These are phyloP conservation scores for Drepana arcuata DNA, from an alignment of 1,140 invertebrate genomes.

Conservation along the genomic window DNA sequence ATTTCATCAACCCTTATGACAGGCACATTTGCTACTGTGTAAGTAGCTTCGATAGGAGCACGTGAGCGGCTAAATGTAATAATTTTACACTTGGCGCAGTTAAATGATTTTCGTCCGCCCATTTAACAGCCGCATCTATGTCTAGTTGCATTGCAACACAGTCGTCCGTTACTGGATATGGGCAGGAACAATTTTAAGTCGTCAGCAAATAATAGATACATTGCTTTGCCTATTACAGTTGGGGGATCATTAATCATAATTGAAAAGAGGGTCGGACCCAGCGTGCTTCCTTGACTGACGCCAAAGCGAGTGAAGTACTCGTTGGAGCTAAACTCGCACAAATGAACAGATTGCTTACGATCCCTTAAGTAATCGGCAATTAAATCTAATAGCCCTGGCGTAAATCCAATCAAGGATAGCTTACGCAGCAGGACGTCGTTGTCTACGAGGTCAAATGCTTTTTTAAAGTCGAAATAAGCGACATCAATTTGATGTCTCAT, in stretches of 20 bases:
- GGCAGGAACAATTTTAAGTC: conserved; percentile 3
- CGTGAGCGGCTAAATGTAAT: conserved; percentile 6
- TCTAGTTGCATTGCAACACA: conserved; percentile 3
- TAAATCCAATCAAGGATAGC: neutral
- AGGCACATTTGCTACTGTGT: conserved; percentile 1
- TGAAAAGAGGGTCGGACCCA: conserved; percentile 2
- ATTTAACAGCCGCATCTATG: conserved; percentile 1
- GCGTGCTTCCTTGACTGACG: conserved; percentile 3
- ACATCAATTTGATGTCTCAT: too few species aligned
- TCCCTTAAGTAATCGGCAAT: conserved; percentile 1
- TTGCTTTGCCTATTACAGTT: neutral
- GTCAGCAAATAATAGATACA: conserved; percentile 2
- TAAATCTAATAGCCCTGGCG: conserved; percentile 2
- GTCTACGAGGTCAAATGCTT: conserved; percentile 4
- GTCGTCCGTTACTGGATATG: too few species aligned
- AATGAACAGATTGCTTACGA: conserved; percentile 1
- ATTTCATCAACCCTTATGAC: conserved; percentile 5
- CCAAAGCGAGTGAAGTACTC: conserved; percentile 2
- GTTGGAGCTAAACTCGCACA: neutral
- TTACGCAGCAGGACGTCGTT: conserved; percentile 1
- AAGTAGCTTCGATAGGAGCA: neutral
- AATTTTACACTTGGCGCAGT: conserved; percentile 5
- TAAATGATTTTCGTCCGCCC: conserved; percentile 2
- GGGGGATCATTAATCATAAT: conserved; percentile 3
- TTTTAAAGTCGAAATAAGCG: too few species aligned